Evolutionary conservation across 2,888 invertebrate species (phyloP), one percentile per base, ranked within the genome.

Genomic region (Metacarcinus magister): DNA sequence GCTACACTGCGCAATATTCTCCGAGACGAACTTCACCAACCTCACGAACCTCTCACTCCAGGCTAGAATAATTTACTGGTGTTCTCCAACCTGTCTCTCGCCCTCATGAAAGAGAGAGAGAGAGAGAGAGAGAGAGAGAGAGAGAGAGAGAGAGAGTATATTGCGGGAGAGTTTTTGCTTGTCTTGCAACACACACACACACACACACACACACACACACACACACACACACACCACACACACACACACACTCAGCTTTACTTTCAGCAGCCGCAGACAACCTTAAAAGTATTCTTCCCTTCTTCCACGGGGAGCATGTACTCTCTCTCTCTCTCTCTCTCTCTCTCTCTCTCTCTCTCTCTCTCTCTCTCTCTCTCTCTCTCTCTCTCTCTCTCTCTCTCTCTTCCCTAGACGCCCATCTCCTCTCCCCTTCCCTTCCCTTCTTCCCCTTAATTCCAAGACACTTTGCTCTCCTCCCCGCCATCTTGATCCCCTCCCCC

Each of bases 301-400:
- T 67, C 67, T 67, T n/a, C n/a, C 7, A n/a, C n/a, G n/a, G n/a
- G n/a, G n/a, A n/a, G n/a, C n/a, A n/a, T n/a, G n/a, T n/a, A n/a
- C n/a, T 60, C 19, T 16, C 60, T 60, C 19, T 16, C 60, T 44
- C 7, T n/a, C 1, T 75, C 43, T 3, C 75, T 44, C 46, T 94
- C 44, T 16, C 75, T 87, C 87, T 44, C 87, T 32, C 75, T 39
- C 44, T 39, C 75, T 39, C 75, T 67, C 75, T 32, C 60, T 67
- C 67, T 60, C 93, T 60, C 60, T 93, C 60, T 60, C 60, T 93
- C 93, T 93, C 93, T 93, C 93, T 60, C 60, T 93, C 60, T 60
- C 60, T 93, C 93, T 44, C 46, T 92, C 46, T 44, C 67, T n/a
- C 32, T 93, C 28, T 67, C 28, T 60, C 60, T 54, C 93, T 28